Conservation (phyloP, 2,888 invertebrate species). For the Patella depressa region DNA sequence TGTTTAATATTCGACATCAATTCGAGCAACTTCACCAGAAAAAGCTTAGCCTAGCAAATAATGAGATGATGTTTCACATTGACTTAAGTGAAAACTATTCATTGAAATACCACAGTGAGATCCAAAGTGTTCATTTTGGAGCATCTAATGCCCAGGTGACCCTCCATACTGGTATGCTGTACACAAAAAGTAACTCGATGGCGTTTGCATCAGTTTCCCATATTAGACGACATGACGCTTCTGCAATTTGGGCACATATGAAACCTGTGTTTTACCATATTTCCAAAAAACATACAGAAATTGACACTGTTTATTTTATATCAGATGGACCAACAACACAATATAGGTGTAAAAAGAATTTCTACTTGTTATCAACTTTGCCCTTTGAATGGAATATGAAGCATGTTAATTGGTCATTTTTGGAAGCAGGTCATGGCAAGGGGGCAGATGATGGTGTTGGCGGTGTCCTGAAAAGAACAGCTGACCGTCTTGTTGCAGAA, state of each 20-base stretch:
- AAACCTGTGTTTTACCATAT: constrained; percentile 49
- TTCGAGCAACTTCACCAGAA: too few species aligned
- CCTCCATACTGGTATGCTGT: constrained; percentile 68
- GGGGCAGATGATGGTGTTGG: constrained; percentile 64
- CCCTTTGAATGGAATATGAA: constrained; percentile 44
- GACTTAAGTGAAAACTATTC: constrained; percentile 69
- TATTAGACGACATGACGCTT: constrained; percentile 58
- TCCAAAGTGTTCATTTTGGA: constrained; percentile 65
- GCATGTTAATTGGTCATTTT: constrained; percentile 59
- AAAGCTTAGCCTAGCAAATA: too few species aligned
- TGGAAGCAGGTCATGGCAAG: constrained; percentile 66
- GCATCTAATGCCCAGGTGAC: constrained; percentile 58
- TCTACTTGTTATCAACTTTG: constrained; percentile 42
- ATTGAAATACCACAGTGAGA: constrained; percentile 63
- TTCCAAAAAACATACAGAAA: constrained; percentile 15
- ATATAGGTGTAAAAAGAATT: constrained; percentile 68
- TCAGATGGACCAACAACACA: constrained; percentile 69
- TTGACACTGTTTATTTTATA: constrained; percentile 40
- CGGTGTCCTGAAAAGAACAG: constrained; percentile 56
- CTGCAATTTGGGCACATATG: constrained; percentile 69
- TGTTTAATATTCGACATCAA: too few species aligned
- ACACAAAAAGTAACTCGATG: constrained; percentile 32
- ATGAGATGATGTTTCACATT: constrained; percentile 45
- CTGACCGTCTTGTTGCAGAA: constrained; percentile 42
- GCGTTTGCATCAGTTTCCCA: constrained; percentile 59